Percentiles rank a stretch among this genome's conserved stretches.
Evolutionary conservation across 2,888 invertebrate species (phyloP).

Genomic region (Monochamus alternatus): DNA sequence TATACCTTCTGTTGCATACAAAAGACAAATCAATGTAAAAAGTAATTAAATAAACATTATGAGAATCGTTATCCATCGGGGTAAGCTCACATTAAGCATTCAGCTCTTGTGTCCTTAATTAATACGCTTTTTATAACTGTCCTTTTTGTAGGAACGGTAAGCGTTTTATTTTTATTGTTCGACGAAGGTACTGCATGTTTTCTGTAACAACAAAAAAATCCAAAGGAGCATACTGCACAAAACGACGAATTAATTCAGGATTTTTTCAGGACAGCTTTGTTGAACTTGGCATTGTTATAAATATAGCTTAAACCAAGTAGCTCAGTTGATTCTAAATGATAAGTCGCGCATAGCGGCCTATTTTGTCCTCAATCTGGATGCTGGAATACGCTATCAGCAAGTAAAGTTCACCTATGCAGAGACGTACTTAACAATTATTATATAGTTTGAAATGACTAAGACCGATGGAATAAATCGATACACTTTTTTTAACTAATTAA

Average conservation of each 20-base stretch:
- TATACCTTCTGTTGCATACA: background rate
- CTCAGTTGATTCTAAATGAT: too few species aligned
- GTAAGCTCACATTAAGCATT: constrained; percentile 26
- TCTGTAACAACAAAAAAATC: constrained; percentile 23
- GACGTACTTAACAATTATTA: too few species aligned
- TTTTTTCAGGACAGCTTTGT: background rate
- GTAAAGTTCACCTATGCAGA: too few species aligned
- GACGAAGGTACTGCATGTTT: constrained; percentile 13
- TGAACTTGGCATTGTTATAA: background rate
- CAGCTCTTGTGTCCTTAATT: constrained; percentile 31
- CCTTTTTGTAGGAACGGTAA: constrained; percentile 1
- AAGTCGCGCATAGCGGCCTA: too few species aligned
- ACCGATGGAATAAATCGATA: too few species aligned
- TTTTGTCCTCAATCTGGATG: too few species aligned
- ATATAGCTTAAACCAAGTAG: too few species aligned
- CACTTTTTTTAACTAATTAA: too few species aligned
- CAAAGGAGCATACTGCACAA: constrained; percentile 5
- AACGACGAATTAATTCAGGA: background rate
- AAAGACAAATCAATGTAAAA: constrained; percentile 26
- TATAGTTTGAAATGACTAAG: too few species aligned
- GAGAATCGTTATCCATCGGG: constrained; percentile 16
- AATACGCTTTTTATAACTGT: constrained; percentile 30
- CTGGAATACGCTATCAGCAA: too few species aligned
- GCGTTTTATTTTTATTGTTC: constrained; percentile 25
- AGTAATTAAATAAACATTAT: constrained; percentile 29